Evolutionary conservation across 2,797 vertebrate genomes (phyloP).

Genomic region (Bovichtus variegatus): DNA sequence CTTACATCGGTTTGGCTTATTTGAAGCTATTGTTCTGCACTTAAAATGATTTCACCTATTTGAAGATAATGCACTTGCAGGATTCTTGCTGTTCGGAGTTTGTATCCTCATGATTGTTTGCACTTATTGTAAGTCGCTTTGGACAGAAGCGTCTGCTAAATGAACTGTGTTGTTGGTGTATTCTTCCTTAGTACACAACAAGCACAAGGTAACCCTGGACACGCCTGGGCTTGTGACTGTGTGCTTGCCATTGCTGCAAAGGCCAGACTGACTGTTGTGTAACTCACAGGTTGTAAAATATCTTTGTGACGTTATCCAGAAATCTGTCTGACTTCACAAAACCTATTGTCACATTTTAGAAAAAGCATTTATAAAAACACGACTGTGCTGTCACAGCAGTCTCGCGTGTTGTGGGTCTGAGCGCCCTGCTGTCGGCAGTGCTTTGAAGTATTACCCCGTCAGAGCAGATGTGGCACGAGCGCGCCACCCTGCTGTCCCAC

Average conservation of each 20-base stretch:
- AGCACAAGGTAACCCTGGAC: slow-evolving; percentile 2
- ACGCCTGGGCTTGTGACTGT: slow-evolving; percentile 11
- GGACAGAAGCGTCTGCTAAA: no score
- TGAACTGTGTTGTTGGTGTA: no score
- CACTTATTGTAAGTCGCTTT: no score
- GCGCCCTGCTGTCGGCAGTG: slow-evolving; percentile 35
- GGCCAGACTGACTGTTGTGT: not conserved
- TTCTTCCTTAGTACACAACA: not conserved
- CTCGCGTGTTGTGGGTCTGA: slow-evolving; percentile 12
- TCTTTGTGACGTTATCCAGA: not conserved
- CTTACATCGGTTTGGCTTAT: no score
- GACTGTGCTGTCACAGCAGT: not conserved
- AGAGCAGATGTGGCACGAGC: slow-evolving; percentile 46
- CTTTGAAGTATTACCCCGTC: slow-evolving; percentile 40
- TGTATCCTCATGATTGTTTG: no score
- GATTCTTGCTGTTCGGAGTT: no score
- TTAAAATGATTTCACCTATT: no score
- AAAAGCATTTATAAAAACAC: not conserved
- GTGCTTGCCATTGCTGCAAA: slow-evolving; percentile 8
- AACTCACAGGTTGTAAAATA: not conserved
- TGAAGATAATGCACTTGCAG: no score
- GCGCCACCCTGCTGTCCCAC: slow-evolving; percentile 44
- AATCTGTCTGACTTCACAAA: not conserved
- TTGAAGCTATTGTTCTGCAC: no score
- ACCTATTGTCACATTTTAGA: slow-evolving; percentile 1